Evolutionary conservation across 2,888 invertebrate species (phyloP).

Genomic region (Sarcophaga variegata): DNA sequence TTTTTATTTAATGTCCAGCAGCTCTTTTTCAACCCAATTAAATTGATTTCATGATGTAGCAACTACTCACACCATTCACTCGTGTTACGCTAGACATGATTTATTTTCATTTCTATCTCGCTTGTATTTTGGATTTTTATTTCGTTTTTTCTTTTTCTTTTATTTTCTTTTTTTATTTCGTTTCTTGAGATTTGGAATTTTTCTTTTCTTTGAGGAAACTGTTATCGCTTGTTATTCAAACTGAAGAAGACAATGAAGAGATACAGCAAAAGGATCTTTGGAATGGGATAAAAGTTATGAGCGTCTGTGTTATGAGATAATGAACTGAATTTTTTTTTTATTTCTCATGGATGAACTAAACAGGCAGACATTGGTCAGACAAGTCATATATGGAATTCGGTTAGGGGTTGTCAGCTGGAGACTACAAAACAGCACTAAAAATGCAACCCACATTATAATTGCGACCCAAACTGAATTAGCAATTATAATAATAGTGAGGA

Average conservation of each 20-base stretch:
- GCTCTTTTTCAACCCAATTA: too few species aligned
- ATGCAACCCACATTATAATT: too few species aligned
- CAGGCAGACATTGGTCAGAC: too few species aligned
- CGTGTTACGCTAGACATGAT: neutral
- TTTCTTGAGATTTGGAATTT: neutral
- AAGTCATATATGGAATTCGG: too few species aligned
- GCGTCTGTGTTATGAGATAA: neutral
- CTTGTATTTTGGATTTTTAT: neutral
- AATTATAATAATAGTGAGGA: too few species aligned
- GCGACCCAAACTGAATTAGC: too few species aligned
- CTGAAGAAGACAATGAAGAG: neutral
- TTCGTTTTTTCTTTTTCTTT: neutral
- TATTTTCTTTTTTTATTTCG: neutral
- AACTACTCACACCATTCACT: too few species aligned
- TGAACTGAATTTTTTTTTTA: too few species aligned
- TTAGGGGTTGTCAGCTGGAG: too few species aligned
- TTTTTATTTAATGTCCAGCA: neutral
- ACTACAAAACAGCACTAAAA: too few species aligned
- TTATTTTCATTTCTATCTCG: neutral
- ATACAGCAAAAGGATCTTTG: neutral
- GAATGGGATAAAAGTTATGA: neutral
- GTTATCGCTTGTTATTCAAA: neutral
- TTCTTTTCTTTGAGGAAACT: neutral
- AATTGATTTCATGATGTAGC: too few species aligned
- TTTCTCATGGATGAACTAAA: too few species aligned